Percentiles rank a stretch among this genome's conserved stretches.
These are phyloP conservation scores for Bruchidius siliquastri DNA, from an alignment of 2,888 invertebrate genomes.

Conservation along the genomic window DNA sequence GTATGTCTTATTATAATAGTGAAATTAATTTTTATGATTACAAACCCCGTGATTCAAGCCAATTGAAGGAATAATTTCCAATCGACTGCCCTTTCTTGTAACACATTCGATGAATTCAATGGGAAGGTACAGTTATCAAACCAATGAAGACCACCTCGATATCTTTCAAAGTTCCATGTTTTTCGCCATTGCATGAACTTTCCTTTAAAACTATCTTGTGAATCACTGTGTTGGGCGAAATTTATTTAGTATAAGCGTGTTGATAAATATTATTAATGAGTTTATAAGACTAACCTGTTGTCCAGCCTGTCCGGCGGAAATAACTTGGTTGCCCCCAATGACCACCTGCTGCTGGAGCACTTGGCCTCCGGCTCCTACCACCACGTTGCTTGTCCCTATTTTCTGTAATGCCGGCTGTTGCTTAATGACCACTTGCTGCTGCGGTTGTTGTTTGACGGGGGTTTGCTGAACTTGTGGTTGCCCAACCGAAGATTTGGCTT, in stretches of 20 bases:
- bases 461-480: constrained; percentile 29
- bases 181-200: too few species aligned
- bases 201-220: too few species aligned
- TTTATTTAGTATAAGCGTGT: neutral
- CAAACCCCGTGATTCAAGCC: too few species aligned
- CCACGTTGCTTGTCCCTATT: constrained; percentile 37
- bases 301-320: constrained; percentile 40
- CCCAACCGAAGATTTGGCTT: constrained; percentile 17
- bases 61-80: too few species aligned
- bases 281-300: constrained; percentile 43
- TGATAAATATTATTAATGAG: neutral
- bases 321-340: constrained; percentile 43
- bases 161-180: too few species aligned
- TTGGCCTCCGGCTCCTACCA: constrained; percentile 44
- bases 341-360: constrained; percentile 43
- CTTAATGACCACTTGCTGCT: constrained; percentile 40
- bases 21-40: too few species aligned
- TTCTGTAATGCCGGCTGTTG: constrained; percentile 46
- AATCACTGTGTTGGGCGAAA: too few species aligned
- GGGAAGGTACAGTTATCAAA: too few species aligned
- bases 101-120: too few species aligned
- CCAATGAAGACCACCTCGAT: too few species aligned
- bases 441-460: constrained; percentile 32
- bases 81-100: too few species aligned
- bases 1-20: too few species aligned